These are phyloP conservation scores for Gonocerus acuteangulatus DNA, from an alignment of 2,888 invertebrate genomes.

Conservation along the genomic window DNA sequence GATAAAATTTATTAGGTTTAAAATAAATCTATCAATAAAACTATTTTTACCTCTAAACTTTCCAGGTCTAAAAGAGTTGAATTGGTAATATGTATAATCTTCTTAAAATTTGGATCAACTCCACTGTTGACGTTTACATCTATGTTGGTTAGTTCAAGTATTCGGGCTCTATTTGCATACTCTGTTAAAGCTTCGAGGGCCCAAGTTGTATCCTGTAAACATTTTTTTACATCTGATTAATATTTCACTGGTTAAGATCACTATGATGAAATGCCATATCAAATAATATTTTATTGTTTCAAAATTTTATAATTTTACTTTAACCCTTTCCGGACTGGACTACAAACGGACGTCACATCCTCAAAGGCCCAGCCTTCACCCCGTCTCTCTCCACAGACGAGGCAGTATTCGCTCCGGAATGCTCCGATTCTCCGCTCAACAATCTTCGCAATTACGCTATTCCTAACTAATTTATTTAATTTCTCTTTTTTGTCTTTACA, in stretches of 20 bases:
- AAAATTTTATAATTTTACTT: background rate
- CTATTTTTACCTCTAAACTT: constrained; percentile 1
- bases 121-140: constrained; percentile 42
- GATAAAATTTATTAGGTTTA: too few species aligned
- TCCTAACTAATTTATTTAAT: too few species aligned
- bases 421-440: too few species aligned
- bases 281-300: background rate
- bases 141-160: constrained; percentile 45
- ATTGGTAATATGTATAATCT: constrained; percentile 39
- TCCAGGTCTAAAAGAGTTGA: constrained; percentile 36
- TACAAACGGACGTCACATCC: background rate
- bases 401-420: too few species aligned
- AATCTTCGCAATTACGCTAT: too few species aligned
- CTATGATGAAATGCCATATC: too few species aligned
- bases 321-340: too few species aligned
- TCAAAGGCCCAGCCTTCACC: too few species aligned
- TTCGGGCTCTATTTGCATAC: constrained; percentile 45
- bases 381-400: too few species aligned
- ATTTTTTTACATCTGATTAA: background rate
- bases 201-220: constrained; percentile 46
- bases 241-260: background rate
- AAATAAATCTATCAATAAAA: too few species aligned
- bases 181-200: constrained; percentile 49
- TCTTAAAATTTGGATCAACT: constrained; percentile 38
- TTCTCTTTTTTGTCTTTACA: too few species aligned